Evolutionary conservation across 1,140 invertebrate genomes (phyloP).

Genomic region (Fopius arisanus): DNA sequence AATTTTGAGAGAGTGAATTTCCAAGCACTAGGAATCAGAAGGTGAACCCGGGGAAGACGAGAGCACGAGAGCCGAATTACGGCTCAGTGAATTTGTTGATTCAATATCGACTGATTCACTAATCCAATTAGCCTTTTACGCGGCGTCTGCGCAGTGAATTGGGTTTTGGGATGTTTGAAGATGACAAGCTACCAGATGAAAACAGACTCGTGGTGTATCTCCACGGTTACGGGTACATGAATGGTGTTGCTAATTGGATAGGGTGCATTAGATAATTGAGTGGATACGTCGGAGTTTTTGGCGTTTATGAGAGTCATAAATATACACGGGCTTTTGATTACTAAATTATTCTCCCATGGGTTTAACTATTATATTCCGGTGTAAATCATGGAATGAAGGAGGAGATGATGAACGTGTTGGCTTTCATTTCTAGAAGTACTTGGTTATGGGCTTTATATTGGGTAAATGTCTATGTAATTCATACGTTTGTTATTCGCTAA

Average conservation of each 20-base stretch:
- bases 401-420: too few relatives aligned
- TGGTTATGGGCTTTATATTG: too few relatives aligned
- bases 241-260: constrained; percentile 22
- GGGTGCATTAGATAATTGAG: constrained; percentile 24
- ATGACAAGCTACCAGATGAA: constrained; percentile 4
- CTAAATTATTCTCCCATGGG: background rate
- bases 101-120: constrained; percentile 27
- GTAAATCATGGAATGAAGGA: background rate
- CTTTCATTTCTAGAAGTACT: too few relatives aligned
- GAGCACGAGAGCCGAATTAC: constrained; percentile 19
- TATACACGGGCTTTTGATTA: background rate
- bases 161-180: background rate
- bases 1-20: background rate
- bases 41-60: background rate
- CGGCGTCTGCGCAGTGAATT: background rate
- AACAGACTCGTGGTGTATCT: background rate
- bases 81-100: constrained; percentile 33
- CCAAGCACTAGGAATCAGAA: background rate
- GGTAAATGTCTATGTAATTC: too few relatives aligned
- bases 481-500: too few relatives aligned
- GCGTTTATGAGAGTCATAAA: background rate
- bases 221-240: background rate
- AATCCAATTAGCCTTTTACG: constrained; percentile 27
- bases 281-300: background rate
- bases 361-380: background rate